Conservation (phyloP, 2,888 invertebrate genomes). For the Aphidoletes aphidimyza region DNA sequence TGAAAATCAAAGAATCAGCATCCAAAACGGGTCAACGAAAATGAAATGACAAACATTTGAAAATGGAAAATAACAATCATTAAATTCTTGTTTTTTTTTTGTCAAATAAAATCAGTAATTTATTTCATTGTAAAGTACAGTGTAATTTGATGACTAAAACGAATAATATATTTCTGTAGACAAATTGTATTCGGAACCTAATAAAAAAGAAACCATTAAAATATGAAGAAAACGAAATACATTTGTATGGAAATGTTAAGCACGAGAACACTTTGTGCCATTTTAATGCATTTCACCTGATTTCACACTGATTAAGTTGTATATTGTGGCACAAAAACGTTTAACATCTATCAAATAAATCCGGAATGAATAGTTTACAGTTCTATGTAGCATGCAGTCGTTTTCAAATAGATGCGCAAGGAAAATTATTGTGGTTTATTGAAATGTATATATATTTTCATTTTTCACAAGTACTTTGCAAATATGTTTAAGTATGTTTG, state of each 20-base stretch:
- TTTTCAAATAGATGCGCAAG: too few relatives aligned
- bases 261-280: constrained; percentile 12
- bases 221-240: too few relatives aligned
- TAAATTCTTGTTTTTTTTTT: background rate
- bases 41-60: background rate
- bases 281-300: constrained; percentile 7
- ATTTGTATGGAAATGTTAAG: background rate
- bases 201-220: too few relatives aligned
- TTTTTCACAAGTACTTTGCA: too few relatives aligned
- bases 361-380: too few relatives aligned
- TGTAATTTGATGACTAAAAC: constrained; percentile 1
- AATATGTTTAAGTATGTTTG: too few relatives aligned
- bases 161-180: background rate
- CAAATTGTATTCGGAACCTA: too few relatives aligned
- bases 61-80: background rate
- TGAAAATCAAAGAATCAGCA: too few relatives aligned
- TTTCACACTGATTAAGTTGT: background rate
- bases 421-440: too few relatives aligned
- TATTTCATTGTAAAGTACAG: background rate
- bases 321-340: background rate
- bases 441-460: too few relatives aligned
- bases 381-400: too few relatives aligned
- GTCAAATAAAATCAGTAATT: constrained; percentile 3
- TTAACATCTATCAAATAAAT: background rate
- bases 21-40: too few relatives aligned